Evolutionary conservation across 2,113 vertebrate genomes (phyloP), one percentile per base, ranked within the genome.

Genomic region (Nematolebias whitei): DNA sequence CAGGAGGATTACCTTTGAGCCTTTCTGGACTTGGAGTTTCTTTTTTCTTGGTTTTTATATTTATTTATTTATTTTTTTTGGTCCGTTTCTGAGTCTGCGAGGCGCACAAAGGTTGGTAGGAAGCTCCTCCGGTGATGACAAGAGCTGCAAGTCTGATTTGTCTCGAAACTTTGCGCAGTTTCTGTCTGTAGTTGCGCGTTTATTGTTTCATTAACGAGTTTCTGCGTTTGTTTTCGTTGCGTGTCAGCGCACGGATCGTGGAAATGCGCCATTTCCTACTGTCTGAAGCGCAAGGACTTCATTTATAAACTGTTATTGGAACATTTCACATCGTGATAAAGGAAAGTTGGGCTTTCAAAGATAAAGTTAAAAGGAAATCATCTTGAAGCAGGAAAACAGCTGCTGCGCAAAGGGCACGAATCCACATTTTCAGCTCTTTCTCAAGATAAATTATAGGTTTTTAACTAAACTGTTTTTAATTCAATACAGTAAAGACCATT

Each of bases 41-140:
- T 7, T 29, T 29, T 29, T 29, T 29, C 50, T 51, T 26, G n/a
- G n/a, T 29, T 3, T 29, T 29, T 29, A 4, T 29, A 29, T 29
- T 29, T 29, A 29, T 29, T 29, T 29, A 29, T 29, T 29, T 29
- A 29, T 29, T 29, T 29, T 4, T 29, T 29, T 29, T 29, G 26
- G 26, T 41, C 29, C 26, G 38, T 12, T 19, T 58, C 23, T n/a
- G n/a, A n/a, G n/a, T 63, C 26, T 61, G 43, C 13, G 3, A 35
- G 16, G 39, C 47, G 52, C 3, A n/a, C 19, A 66, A 83, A 35
- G 32, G 32, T 35, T 35, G 85, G 87, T 86, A 86, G 58, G 83
- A 38, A 15, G 11, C 79, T 1, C 49, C n/a, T 59, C n/a, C 22
- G 65, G 44, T 47, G 65, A 40, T 35, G 32, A 10, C 5, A 45